Conservation (phyloP, 2,113 vertebrate species). For the Perca flavescens region DNA sequence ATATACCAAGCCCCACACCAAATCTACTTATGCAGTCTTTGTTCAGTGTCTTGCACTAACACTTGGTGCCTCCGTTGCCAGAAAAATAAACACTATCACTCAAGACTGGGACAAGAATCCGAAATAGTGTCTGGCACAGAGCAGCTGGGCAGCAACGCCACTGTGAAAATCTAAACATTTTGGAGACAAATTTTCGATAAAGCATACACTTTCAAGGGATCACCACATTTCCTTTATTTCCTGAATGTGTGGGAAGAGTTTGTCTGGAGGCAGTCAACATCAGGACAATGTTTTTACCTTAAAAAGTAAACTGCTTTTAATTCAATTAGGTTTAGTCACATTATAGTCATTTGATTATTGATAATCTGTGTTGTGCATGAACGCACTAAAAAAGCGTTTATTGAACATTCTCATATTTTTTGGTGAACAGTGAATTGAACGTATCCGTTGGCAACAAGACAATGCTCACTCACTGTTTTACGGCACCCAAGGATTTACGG, state of each 20-base stretch:
- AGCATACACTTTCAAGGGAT: slow-evolving; percentile 1
- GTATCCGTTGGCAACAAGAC: too few relatives aligned
- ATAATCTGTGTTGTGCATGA: neutral
- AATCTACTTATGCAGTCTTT: slow-evolving; percentile 67
- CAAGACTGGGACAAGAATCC: slow-evolving; percentile 44
- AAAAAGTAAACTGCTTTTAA: neutral
- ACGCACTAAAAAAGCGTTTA: too few relatives aligned
- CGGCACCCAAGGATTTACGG: too few relatives aligned
- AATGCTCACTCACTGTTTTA: too few relatives aligned
- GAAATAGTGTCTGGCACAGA: neutral
- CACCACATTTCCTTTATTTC: slow-evolving; percentile 16
- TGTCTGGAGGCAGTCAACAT: neutral
- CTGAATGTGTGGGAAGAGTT: neutral
- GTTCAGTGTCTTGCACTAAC: slow-evolving; percentile 63
- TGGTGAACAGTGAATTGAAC: too few relatives aligned
- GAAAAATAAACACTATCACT: slow-evolving; percentile 73
- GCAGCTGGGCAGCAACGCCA: neutral
- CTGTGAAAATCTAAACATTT: slow-evolving; percentile 21
- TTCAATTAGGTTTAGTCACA: neutral
- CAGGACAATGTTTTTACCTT: neutral
- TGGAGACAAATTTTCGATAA: slow-evolving; percentile 19
- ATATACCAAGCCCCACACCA: slow-evolving; percentile 63
- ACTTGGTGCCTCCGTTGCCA: slow-evolving; percentile 57
- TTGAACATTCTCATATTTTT: too few relatives aligned
- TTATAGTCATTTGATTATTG: neutral